These are phyloP conservation scores for Scophthalmus maximus DNA, from an alignment of 2,113 vertebrate species.

Conservation along the genomic window DNA sequence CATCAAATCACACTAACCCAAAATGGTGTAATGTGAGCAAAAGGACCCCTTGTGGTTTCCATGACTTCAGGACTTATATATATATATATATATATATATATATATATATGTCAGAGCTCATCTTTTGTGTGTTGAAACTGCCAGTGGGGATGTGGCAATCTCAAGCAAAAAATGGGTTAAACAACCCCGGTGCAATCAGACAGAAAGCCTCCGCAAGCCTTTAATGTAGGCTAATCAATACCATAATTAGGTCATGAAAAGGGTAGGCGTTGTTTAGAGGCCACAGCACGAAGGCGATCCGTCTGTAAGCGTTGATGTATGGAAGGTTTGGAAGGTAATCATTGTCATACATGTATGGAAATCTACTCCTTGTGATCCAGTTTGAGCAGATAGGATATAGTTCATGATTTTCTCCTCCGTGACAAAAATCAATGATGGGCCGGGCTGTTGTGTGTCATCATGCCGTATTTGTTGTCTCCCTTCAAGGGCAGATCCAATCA, in stretches of 20 bases:
- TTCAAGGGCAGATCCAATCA: constrained; percentile 54
- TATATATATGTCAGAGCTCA: background rate
- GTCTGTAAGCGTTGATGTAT: background rate
- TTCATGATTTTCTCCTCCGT: constrained; percentile 16
- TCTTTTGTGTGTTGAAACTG: constrained; percentile 12
- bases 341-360: background rate
- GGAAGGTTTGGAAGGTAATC: background rate
- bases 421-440: constrained; percentile 12
- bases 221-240: constrained; percentile 78
- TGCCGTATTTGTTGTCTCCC: background rate
- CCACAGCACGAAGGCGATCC: constrained; percentile 4
- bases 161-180: constrained; percentile 51
- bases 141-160: constrained; percentile 9
- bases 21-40: too few species aligned
- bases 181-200: constrained; percentile 56
- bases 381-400: background rate
- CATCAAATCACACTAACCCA: too few species aligned
- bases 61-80: constrained; percentile 1
- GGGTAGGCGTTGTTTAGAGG: constrained; percentile 22
- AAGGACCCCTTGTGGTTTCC: background rate
- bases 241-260: constrained; percentile 68
- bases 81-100: background rate
- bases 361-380: background rate
- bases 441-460: constrained; percentile 10
- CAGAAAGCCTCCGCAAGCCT: constrained; percentile 41